A percentile compares a stretch with the other conserved stretches of the same genome.
These are phyloP conservation scores for Bufo gargarizans DNA, from an alignment of 2,113 vertebrate species.

Conservation along the genomic window DNA sequence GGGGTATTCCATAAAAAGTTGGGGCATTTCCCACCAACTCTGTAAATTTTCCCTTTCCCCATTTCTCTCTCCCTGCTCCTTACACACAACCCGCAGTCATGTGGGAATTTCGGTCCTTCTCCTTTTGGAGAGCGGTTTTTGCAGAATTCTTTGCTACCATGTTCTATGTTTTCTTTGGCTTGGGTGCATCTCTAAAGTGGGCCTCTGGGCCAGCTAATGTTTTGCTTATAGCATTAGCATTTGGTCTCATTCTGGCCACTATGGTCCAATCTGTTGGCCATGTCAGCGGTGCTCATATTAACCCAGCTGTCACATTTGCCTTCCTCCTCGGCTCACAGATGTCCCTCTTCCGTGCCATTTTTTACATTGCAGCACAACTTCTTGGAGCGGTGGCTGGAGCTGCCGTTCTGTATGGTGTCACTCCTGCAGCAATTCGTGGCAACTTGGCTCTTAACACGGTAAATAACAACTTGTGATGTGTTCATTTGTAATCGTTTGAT, in stretches of 20 bases:
- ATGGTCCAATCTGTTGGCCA: conserved; percentile 88
- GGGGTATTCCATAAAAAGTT: conserved; percentile 1
- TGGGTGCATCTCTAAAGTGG: conserved; percentile 89
- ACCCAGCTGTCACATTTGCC: conserved; percentile 91
- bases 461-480: conserved; percentile 62
- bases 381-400: conserved; percentile 88
- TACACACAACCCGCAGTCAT: conserved; percentile 70
- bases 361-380: conserved; percentile 87
- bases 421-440: conserved; percentile 83
- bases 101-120: conserved; percentile 92
- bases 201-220: conserved; percentile 81
- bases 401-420: conserved; percentile 87
- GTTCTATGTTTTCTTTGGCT: conserved; percentile 90
- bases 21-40: conserved; percentile 53
- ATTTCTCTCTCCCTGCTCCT: conserved; percentile 51
- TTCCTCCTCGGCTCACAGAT: conserved; percentile 90
- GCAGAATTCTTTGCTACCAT: conserved; percentile 93
- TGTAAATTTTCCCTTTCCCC: conserved; percentile 51
- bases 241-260: conserved; percentile 88
- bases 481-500: not conserved
- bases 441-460: conserved; percentile 89
- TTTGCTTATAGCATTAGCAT: conserved; percentile 86
- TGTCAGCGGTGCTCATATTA: conserved; percentile 91
- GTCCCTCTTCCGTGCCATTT: conserved; percentile 86
- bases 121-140: conserved; percentile 93